A percentile compares a stretch with the other conserved stretches of the same genome.
Conservation (phyloP, 2,888 invertebrate genomes). For the Cordylochernes scorpioides region DNA sequence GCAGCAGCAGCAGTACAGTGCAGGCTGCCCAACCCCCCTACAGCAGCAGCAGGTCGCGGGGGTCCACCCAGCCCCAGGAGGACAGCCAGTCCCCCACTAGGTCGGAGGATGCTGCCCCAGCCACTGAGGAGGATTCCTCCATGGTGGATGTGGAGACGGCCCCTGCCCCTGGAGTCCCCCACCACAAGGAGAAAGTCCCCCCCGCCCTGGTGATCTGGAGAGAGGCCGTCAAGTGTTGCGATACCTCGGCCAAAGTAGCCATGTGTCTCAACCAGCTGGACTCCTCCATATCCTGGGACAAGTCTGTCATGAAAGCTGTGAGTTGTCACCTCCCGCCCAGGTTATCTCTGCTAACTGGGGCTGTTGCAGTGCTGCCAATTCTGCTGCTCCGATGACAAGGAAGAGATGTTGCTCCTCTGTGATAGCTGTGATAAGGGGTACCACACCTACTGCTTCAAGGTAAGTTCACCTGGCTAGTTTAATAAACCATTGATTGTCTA, state of each 20-base stretch:
- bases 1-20: too few species aligned
- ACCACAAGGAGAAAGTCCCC: too few species aligned
- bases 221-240: slow-evolving; percentile 52
- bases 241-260: slow-evolving; percentile 64
- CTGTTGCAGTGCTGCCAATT: slow-evolving; percentile 69
- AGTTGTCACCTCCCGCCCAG: slow-evolving; percentile 31
- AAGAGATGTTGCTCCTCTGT: slow-evolving; percentile 73
- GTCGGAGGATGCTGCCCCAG: too few species aligned
- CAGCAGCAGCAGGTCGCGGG: too few species aligned
- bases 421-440: slow-evolving; percentile 96
- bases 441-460: slow-evolving; percentile 90
- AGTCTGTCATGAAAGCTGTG: slow-evolving; percentile 97
- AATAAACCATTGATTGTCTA: not conserved
- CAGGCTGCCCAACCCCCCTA: too few species aligned
- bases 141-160: too few species aligned
- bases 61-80: too few species aligned
- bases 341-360: not conserved
- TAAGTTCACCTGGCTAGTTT: slow-evolving; percentile 10
- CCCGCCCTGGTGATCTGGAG: slow-evolving; percentile 49
- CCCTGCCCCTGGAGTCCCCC: too few species aligned
- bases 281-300: slow-evolving; percentile 83
- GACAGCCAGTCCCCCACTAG: too few species aligned
- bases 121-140: too few species aligned
- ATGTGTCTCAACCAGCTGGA: slow-evolving; percentile 70
- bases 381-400: slow-evolving; percentile 82